phyloP scores from a whole-genome alignment of 1,140 invertebrate species.

The Probaryconus sp. region DNA sequence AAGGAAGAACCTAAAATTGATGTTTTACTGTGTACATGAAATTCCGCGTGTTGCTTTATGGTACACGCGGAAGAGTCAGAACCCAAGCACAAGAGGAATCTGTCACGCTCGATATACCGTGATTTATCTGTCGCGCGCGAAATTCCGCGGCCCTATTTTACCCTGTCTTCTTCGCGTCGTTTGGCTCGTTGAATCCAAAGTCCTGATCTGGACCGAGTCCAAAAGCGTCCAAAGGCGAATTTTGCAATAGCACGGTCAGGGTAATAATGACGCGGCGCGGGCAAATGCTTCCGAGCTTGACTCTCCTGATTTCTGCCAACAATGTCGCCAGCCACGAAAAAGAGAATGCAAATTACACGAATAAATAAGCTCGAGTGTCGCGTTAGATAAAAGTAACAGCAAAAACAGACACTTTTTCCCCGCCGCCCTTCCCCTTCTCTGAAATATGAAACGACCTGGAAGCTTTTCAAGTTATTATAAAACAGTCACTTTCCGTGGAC shows the following conservation, averaged over 20 bases:
- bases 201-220: slow-evolving; percentile 41
- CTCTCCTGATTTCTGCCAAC: slow-evolving; percentile 36
- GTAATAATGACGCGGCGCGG: slow-evolving; percentile 48
- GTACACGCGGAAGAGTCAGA: slow-evolving; percentile 21
- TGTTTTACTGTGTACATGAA: too few relatives aligned
- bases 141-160: slow-evolving; percentile 35
- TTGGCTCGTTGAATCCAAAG: slow-evolving; percentile 41
- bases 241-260: slow-evolving; percentile 9
- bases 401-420: slow-evolving; percentile 16
- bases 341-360: slow-evolving; percentile 45
- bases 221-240: slow-evolving; percentile 18
- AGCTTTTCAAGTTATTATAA: slow-evolving; percentile 45
- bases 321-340: slow-evolving; percentile 16
- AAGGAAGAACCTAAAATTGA: too few relatives aligned
- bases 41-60: too few relatives aligned
- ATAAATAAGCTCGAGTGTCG: slow-evolving; percentile 55
- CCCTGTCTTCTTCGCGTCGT: slow-evolving; percentile 17
- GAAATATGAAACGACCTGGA: slow-evolving; percentile 24
- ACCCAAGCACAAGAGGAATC: slow-evolving; percentile 38
- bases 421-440: too few relatives aligned
- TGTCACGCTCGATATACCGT: slow-evolving; percentile 42
- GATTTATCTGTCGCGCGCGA: slow-evolving; percentile 20
- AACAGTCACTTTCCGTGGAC: slow-evolving; percentile 38
- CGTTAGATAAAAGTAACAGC: slow-evolving; percentile 44
- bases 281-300: slow-evolving; percentile 31